phyloP scores from a whole-genome alignment of 2,888 invertebrate species.

The Yponomeuta malinellus region DNA sequence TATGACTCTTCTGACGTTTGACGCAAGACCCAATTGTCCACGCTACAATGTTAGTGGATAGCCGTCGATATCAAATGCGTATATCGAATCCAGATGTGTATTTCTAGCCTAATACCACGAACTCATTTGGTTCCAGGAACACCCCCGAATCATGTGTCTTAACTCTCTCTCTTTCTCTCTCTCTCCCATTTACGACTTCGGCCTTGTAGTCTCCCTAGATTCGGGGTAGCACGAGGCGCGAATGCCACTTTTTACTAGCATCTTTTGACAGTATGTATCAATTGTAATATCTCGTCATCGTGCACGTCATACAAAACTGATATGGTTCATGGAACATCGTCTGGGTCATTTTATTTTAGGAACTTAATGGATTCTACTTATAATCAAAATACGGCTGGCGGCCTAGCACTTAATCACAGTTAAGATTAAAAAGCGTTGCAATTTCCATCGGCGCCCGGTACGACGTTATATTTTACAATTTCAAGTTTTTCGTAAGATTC shows the following conservation, averaged over 20 bases:
- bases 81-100: neutral
- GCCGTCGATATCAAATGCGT: neutral
- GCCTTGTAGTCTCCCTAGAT: neutral
- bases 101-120: neutral
- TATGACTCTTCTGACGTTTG: slow-evolving; percentile 23
- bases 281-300: neutral
- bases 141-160: too few relatives aligned
- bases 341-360: neutral
- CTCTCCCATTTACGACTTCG: neutral
- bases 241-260: neutral
- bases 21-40: neutral
- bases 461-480: slow-evolving; percentile 35
- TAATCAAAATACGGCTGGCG: neutral
- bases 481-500: slow-evolving; percentile 47
- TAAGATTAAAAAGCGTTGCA: slow-evolving; percentile 10
- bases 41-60: neutral
- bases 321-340: neutral
- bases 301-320: neutral
- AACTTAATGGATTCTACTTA: neutral
- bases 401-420: neutral
- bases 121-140: neutral
- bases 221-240: neutral
- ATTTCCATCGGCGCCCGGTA: neutral
- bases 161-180: neutral
- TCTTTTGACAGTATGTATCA: neutral